Evolutionary conservation across 2,888 invertebrate genomes (phyloP), one percentile per base, ranked within the genome.

Genomic region (Polylopha cassiicola): DNA sequence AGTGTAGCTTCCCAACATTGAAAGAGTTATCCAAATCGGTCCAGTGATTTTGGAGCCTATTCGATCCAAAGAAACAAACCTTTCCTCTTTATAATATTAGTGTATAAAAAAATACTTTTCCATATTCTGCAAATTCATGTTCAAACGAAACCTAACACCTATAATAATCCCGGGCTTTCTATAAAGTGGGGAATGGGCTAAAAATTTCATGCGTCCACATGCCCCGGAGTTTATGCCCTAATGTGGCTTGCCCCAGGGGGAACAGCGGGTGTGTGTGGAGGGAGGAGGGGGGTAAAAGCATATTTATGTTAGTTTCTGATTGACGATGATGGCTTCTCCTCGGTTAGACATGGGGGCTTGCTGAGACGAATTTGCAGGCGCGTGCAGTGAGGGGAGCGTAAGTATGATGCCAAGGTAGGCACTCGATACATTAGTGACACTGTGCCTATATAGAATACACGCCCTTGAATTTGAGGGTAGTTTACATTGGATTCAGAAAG

Each of bases 261-360:
- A 22, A 21, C 34, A 29, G 37, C 32, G 39, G 11, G 39, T 37
- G 32, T 46, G 37, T 39, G 21, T 33, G 39, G 37, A 36, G 46
- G 48, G 43, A 47, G 36, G 38, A 36, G 41, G 46, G 42, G 26
- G 45, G 58, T 58, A 57, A 61, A 79, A 82, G 82, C 81, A 81
- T 82, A 81, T 80, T 80, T 82, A 80, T 82, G 82, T 82, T 73
- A 75, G 75, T 73, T 74, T 66, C 75, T 74, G 80, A 81, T 74
- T 77, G 74, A 76, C 75, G 76, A 69, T 67, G 71, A 71, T 68
- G 71, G 61, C 59, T 66, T 66, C 68, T 73, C 77, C 73, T 65
- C 64, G 65, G 61, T 65, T 66, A 55, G 58, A 46, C 42, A 27
- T 46, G 44, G 61, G 46, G 64, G 7, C 27, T 51, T 5, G 24